Evolutionary conservation across 2,888 invertebrate species (phyloP), one percentile per base, ranked within the genome.

Genomic region (Eristalis intricaria): DNA sequence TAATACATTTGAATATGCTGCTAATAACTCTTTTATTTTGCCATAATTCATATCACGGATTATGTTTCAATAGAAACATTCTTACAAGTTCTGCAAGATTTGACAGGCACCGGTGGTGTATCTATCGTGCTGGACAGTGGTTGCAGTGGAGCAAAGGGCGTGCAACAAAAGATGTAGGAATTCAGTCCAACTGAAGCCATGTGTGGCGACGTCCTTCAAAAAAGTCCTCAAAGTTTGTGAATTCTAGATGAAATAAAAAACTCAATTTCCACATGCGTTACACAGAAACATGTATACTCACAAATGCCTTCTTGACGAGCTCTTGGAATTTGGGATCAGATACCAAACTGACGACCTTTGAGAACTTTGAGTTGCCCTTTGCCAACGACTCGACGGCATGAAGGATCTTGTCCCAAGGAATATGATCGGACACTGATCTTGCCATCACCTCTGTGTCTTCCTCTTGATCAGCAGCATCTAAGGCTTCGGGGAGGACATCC

Each of bases 161-260:
- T 86, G 86, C 13, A 86, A 19, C n/a, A 86, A 19, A 38, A 86
- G 65, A 2, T 83, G 83, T 40, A 75, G 63, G 63, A 86, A 86
- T 63, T 78, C 78, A 15, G 83, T 86, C 86, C 86, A 86, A 58
- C 70, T 86, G 61, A 86, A 86, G 11, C 86, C 86, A 15, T 86
- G 83, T 22, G 50, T 22, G 1, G 78, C 83, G 50, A 83, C 78
- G 26, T 22, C 61, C 32, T 86, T 86, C 11, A 78, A 74, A 66
- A 86, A 86, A 29, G 70, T 66, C 63, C 19, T 70, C 70, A 86
- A 71, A 15, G 78, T 86, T 2, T 86, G 83, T 1, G 86, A 86
- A 66, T 86, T 86, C 86, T 86, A 10, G 15, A 64, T 78, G 5
- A 10, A 19, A 2, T 2, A 10, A 50, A 50, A 50, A 19, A 5